Evolutionary conservation across 1,140 invertebrate species (phyloP), one percentile per base, ranked within the genome.

Genomic region (Pseudomyrmex gracilis): DNA sequence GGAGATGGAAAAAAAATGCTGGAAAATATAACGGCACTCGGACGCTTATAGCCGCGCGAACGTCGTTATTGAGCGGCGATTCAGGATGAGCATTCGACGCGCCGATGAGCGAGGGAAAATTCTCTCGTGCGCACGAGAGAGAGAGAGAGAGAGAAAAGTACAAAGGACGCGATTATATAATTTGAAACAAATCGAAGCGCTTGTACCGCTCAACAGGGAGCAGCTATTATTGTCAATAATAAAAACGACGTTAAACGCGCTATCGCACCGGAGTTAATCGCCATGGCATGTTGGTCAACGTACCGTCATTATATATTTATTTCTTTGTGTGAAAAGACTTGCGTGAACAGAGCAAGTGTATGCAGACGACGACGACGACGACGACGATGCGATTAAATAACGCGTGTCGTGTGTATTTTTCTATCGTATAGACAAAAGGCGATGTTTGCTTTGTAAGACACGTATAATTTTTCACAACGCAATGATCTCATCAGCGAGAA

Each of bases 1-100:
- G 34, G 10, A 43, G 17, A 45, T 43, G 51, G 13, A 34, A 20
- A 20, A 70, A 58, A 60, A 47, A 57, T 78, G 24, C 68, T 34
- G 34, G 34, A 58, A 70, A 58, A 70, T 70, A 58, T 70, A 80
- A 80, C 76, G 76, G 76, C 76, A 70, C 12, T 12, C 5, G n/a
- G 1, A 22, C 20, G 20, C 10, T 24, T 34, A 34, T 34, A 34
- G 9, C 13, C 13, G 51, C 63, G 47, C 17, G 51, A 68, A 17
- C 20, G 20, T 70, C 43, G 66, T 80, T 57, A 77, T 66, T 66
- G 73, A 77, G 60, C 22, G 60, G 60, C 64, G 45, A 57, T 13
- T 43, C 43, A 9, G 24, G 17, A 57, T 10, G 63, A 34, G 43
- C 20, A 49, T 47, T n/a, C 17, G 24, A 66, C 20, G 51, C 15